These are phyloP conservation scores for Blastomussa wellsi DNA, from an alignment of 92 coral and sea anemone species.

Conservation along the genomic window DNA sequence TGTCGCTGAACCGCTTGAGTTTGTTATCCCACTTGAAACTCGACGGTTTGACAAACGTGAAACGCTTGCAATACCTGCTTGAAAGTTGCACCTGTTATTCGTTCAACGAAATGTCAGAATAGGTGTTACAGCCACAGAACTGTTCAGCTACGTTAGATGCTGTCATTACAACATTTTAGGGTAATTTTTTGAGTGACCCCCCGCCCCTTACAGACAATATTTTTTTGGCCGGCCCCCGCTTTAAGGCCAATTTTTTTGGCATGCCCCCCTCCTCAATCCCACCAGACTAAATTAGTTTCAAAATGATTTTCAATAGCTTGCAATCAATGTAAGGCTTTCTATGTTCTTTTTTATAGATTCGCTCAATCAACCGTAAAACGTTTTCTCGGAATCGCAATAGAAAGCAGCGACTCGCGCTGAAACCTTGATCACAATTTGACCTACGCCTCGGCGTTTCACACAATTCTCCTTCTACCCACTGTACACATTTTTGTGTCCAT, in stretches of 20 bases:
- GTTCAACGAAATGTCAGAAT: background rate
- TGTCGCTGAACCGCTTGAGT: background rate
- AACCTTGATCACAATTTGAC: background rate
- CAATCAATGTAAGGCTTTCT: background rate
- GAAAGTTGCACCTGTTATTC: background rate
- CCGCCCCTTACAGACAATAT: no score
- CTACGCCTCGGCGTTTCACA: background rate
- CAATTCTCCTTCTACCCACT: background rate
- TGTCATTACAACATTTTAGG: no score
- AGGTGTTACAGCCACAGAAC: background rate
- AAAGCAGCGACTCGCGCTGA: background rate
- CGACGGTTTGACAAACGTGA: background rate
- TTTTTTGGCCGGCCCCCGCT: no score
- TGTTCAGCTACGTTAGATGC: background rate
- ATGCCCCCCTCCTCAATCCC: no score
- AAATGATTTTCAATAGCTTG: background rate
- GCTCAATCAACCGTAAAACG: background rate
- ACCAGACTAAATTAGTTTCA: background rate
- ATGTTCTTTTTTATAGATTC: background rate
- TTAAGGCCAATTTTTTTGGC: no score
- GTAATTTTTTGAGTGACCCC: no score
- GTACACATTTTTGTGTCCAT: background rate
- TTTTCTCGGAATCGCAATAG: background rate
- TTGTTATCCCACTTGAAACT: background rate
- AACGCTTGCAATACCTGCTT: background rate